Evolutionary conservation across 2,888 invertebrate species (phyloP).

Genomic region (Parnassius mnemosyne): DNA sequence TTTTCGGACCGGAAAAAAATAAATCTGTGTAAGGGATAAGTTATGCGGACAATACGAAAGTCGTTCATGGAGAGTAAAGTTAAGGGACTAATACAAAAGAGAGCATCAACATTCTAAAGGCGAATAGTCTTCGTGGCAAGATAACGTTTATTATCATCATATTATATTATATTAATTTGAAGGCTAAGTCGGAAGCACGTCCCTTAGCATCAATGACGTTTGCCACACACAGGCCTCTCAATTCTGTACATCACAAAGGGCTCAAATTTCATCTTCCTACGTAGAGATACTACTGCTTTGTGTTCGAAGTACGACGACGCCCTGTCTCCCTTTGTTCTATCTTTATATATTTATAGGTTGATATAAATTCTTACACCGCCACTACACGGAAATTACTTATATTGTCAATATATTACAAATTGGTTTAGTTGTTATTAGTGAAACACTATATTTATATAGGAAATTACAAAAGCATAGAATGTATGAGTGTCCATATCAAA

Average conservation of each 20-base stretch:
- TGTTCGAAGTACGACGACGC: not conserved
- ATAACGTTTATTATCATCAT: conserved; percentile 7
- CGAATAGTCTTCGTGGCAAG: not conserved
- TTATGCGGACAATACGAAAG: conserved; percentile 50
- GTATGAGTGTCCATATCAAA: no score
- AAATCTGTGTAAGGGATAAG: conserved; percentile 53
- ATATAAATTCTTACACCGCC: no score
- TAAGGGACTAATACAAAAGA: conserved; percentile 51
- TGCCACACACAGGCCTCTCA: conserved; percentile 36
- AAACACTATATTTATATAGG: no score
- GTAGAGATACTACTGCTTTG: conserved; percentile 38
- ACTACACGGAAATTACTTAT: no score
- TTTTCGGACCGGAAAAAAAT: conserved; percentile 43
- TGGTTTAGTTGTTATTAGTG: no score
- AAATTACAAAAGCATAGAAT: no score
- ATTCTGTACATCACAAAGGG: conserved; percentile 51
- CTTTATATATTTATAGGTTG: no score
- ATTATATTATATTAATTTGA: conserved; percentile 1
- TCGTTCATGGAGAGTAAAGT: conserved; percentile 48
- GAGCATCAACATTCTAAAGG: conserved; percentile 7
- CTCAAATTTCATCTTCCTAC: conserved; percentile 50
- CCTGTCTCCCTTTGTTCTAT: no score
- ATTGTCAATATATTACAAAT: no score
- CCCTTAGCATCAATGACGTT: conserved; percentile 43
- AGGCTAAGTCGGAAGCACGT: conserved; percentile 17